Base-by-base conservation (phyloP, 2,888 invertebrate species). In the Mayetiola destructor region DNA sequence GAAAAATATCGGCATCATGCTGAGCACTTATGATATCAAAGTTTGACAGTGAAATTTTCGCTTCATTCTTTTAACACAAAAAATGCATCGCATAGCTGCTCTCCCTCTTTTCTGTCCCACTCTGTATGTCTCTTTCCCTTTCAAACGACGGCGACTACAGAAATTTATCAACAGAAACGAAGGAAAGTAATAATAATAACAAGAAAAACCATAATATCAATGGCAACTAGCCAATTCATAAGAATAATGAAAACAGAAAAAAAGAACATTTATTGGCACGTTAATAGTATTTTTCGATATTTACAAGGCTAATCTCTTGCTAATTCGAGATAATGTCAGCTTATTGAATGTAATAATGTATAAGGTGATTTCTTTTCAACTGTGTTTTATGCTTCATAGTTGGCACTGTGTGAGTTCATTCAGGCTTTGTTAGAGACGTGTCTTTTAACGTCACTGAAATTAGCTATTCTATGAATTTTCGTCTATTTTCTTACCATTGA, bases 281-380 rank as follows among this genome's bases (percentile, higher is more conserved):
- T 48, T 48, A 48, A 48, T 48, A 48, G 48, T n/a, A 48, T 48
- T 48, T 48, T 6, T 16, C 29, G 48, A 48, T 48, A 48, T 48
- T 48, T n/a, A 27, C 48, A 27, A n/a, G 48, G 27, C 48, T 48
- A 48, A 48, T 48, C 48, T 27, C 27, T 8, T 3, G 9, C 48
- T 48, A 48, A 48, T 48, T 23, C 48, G 48, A 27, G 48, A 48
- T 48, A 48, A 48, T 48, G 48, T 48, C 48, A 48, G 48, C 48
- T 48, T 48, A 48, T 27, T 27, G 48, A 14, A 27, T 27, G 48
- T 23, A 48, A 48, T 48, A 27, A 48, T 48, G 27, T 16, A 42
- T 42, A 42, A 42, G 42, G 42, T 42, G 42, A 42, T 42, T 42
- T 42, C 10, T 21, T n/a, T n/a, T n/a, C n/a, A n/a, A n/a, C n/a